Base-by-base conservation (phyloP, 2,888 invertebrate species). In the Carpatolechia fugitivella region DNA sequence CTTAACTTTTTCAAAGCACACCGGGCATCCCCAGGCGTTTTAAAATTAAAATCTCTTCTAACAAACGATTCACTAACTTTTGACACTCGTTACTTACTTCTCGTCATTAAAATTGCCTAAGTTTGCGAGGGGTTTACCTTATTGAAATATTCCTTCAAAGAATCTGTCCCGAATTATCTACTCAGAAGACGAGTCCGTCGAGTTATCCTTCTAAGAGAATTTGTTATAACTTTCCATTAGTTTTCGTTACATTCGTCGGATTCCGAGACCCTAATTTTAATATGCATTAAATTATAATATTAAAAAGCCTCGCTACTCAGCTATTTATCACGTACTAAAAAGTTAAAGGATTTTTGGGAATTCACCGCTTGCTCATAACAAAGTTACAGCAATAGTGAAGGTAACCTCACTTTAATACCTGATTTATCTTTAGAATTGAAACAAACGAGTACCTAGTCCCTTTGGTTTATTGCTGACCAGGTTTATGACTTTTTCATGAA, bases 121-220 rank as follows among this genome's bases (percentile, higher is more conserved):
- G 44, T 24, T 24, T 8, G 8, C 11, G 18, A 41, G 18, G n/a
- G 18, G 18, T 18, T 41, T 18, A 41, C 44, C 29, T 44, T 44
- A 44, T 44, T 44, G 44, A 54, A 48, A 48, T 44, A 44, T 40
- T 48, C n/a, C 31, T 38, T 54, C 31, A 35, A 47, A 46, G 47
- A 54, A 54, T 66, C 59, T 63, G 66, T 69, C 64, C 55, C 57
- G 64, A 70, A 69, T 69, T 69, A 41, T 41, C n/a, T 24, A 66
- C 61, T 53, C 54, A 56, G 70, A 69, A 74, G 64, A 66, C 51
- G 63, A 68, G 64, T 70, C 69, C 71, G 63, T 56, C 18, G 67
- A 74, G 70, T 69, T 73, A 76, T 74, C 66, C 70, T 68, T 77
- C 70, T 33, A 70, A 69, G 63, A 64, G 67, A 75, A 74, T 74